Percentiles rank a stretch among this genome's conserved stretches.
These are phyloP conservation scores for Achlya flavicornis DNA, from an alignment of 2,888 invertebrate genomes.

Conservation along the genomic window DNA sequence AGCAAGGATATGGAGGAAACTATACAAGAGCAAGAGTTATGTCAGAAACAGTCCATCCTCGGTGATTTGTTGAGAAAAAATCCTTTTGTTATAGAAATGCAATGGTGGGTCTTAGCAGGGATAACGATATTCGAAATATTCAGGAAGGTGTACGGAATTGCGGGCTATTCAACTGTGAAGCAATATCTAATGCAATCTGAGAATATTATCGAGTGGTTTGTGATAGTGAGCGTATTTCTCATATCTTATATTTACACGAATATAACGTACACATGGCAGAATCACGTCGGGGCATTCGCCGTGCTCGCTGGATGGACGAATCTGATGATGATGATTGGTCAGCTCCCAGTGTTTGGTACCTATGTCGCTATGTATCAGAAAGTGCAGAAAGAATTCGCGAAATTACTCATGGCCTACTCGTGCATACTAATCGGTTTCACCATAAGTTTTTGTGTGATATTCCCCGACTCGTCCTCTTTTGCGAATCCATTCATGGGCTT, in stretches of 20 bases:
- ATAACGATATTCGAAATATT: conserved; percentile 92
- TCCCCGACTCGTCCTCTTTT: conserved; percentile 91
- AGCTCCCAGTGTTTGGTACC: conserved; percentile 93
- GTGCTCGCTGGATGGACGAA: conserved; percentile 94
- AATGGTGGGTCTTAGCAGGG: conserved; percentile 92
- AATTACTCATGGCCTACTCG: conserved; percentile 92
- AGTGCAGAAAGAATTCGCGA: conserved; percentile 93
- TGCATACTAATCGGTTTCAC: conserved; percentile 94
- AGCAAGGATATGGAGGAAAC: conserved; percentile 90
- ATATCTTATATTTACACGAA: conserved; percentile 93
- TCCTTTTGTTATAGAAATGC: conserved; percentile 90
- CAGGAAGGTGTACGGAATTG: conserved; percentile 91
- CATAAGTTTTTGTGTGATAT: conserved; percentile 94
- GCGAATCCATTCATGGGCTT: conserved; percentile 93
- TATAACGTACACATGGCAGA: conserved; percentile 90
- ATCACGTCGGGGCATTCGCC: conserved; percentile 93
- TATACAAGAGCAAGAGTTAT: conserved; percentile 88
- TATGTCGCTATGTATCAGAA: conserved; percentile 96
- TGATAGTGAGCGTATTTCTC: conserved; percentile 92
- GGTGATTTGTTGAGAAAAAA: conserved; percentile 90
- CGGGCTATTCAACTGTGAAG: conserved; percentile 91
- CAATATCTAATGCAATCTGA: conserved; percentile 93
- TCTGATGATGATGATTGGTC: conserved; percentile 95
- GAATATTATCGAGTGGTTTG: conserved; percentile 94
- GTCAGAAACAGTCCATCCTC: conserved; percentile 90